phyloP scores from a whole-genome alignment of 2,888 invertebrate genomes.

The Xylocampa areola region DNA sequence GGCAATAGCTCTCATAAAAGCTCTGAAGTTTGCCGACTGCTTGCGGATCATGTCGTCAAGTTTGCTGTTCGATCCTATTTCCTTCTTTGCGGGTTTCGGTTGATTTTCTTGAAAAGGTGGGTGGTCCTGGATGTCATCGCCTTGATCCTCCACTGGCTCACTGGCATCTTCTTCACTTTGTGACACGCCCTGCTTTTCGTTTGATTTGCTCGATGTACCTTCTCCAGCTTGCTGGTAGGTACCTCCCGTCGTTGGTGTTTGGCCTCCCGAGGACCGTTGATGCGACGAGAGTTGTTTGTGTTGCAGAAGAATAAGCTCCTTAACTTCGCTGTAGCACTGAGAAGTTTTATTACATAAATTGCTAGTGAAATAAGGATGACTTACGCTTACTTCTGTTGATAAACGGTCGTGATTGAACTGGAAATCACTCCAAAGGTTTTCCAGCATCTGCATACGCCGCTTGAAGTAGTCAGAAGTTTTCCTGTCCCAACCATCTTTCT shows the following conservation, averaged over 20 bases:
- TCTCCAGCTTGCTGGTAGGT: neutral
- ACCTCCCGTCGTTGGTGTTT: neutral
- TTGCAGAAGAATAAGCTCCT: constrained; percentile 9
- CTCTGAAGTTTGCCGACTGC: constrained; percentile 3
- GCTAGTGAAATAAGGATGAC: constrained; percentile 4
- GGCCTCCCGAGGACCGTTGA: neutral
- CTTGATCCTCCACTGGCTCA: neutral
- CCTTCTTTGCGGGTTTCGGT: neutral
- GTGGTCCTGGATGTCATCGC: neutral
- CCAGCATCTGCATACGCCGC: constrained; percentile 4
- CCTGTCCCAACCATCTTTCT: constrained; percentile 9
- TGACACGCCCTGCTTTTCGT: neutral
- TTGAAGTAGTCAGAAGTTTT: constrained; percentile 18
- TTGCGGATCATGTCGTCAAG: constrained; percentile 6
- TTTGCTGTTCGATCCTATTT: constrained; percentile 4
- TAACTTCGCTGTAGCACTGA: constrained; percentile 2
- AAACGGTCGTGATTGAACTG: constrained; percentile 13
- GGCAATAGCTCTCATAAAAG: constrained; percentile 6
- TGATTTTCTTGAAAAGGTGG: neutral
- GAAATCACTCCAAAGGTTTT: constrained; percentile 6
- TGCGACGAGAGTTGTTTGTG: neutral
- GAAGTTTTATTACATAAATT: neutral
- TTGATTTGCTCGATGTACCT: neutral
- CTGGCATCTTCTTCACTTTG: neutral
- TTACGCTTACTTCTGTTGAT: constrained; percentile 1